A percentile compares a stretch with the other conserved stretches of the same genome.
These are phyloP conservation scores for Oryzias melastigma DNA, from an alignment of 2,113 vertebrate genomes.

Conservation along the genomic window DNA sequence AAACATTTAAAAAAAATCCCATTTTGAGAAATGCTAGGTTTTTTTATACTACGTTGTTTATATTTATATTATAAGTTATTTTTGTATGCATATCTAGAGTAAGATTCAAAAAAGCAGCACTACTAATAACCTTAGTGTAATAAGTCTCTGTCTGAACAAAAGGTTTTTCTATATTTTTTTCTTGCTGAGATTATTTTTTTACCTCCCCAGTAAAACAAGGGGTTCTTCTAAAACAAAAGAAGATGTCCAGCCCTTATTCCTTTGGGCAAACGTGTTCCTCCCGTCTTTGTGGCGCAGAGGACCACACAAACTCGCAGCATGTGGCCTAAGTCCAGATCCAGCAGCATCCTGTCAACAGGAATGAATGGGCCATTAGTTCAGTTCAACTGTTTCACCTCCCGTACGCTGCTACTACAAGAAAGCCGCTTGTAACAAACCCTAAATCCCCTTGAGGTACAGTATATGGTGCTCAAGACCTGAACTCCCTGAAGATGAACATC, in stretches of 20 bases:
- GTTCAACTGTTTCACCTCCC: conserved; percentile 45
- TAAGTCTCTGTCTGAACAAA: not conserved
- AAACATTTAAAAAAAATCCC: too few species aligned
- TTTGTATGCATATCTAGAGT: too few species aligned
- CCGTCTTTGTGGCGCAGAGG: conserved; percentile 8
- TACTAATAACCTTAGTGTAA: too few species aligned
- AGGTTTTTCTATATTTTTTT: conserved; percentile 14
- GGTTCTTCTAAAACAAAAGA: conserved; percentile 34
- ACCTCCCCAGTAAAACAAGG: conserved; percentile 34
- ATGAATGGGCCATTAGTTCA: conserved; percentile 59
- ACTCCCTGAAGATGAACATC: conserved; percentile 36
- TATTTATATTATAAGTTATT: too few species aligned
- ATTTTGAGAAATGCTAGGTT: too few species aligned
- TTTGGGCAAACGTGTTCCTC: conserved; percentile 22
- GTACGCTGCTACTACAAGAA: conserved; percentile 33
- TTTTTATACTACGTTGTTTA: too few species aligned
- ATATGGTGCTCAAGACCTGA: conserved; percentile 35
- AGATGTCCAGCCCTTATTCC: conserved; percentile 20
- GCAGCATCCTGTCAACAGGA: conserved; percentile 48
- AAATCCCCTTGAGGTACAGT: conserved; percentile 44
- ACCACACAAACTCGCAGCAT: conserved; percentile 38
- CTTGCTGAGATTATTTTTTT: conserved; percentile 14
- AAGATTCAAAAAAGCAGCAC: too few species aligned
- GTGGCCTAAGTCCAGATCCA: conserved; percentile 42
- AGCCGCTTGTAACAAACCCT: conserved; percentile 49